A percentile compares a stretch with the other conserved stretches of the same genome.
These are phyloP conservation scores for Micrastur ruficollis DNA, from an alignment of 2,797 vertebrate species.

Conservation along the genomic window DNA sequence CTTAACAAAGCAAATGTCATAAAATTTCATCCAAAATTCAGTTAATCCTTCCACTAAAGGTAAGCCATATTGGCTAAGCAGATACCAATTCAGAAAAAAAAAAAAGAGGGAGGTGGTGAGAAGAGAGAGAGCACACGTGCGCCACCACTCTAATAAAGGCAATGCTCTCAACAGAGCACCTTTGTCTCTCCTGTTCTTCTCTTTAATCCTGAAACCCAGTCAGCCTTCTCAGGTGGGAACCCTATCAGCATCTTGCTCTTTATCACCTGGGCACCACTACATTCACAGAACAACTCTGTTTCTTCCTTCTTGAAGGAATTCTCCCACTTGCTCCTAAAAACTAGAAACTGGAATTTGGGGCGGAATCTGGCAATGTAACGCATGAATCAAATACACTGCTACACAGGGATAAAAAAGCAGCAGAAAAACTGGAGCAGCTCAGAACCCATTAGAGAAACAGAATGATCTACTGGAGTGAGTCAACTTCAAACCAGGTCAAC, in stretches of 20 bases:
- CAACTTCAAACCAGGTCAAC: neutral
- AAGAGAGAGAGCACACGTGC: too few species aligned
- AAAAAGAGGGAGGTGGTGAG: too few species aligned
- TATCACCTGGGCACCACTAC: neutral
- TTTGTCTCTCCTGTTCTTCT: neutral
- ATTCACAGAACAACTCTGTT: neutral
- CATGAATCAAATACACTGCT: neutral
- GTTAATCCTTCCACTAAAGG: neutral
- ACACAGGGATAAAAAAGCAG: rapidly evolving
- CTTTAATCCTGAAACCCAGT: neutral
- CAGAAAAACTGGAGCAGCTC: neutral
- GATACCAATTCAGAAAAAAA: too few species aligned
- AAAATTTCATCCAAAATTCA: neutral
- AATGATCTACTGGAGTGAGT: neutral
- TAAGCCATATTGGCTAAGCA: neutral
- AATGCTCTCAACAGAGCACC: neutral
- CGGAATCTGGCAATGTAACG: neutral
- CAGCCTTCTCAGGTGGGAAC: neutral
- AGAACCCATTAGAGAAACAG: neutral
- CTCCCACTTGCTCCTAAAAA: neutral
- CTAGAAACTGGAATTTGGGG: neutral
- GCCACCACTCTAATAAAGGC: neutral
- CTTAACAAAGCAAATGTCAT: neutral
- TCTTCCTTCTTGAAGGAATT: neutral
- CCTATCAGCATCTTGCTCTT: neutral